Evolutionary conservation across 92 coral and sea anemone genomes (phyloP), one percentile per base, ranked within the genome.

Genomic region (Palythoa grandis): DNA sequence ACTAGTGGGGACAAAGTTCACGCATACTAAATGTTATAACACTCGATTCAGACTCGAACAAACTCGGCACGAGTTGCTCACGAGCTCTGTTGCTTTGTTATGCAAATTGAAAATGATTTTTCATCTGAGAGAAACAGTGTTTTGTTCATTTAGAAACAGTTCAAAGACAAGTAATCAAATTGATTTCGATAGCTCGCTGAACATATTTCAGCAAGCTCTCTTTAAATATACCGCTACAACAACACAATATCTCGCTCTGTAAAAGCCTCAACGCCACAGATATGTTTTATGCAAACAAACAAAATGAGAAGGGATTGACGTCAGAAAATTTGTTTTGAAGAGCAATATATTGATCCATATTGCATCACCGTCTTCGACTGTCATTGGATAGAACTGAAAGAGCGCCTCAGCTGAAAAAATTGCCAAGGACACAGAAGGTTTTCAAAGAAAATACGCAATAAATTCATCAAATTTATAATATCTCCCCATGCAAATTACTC

Each of bases 331-430:
- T 80, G 85, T 80, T 80, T 80, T 69, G 38, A 69, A 69, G 43
- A 23, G 8, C 25, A 63, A 63, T 24, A 78, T 50, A 7, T 47
- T 22, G 61, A 61, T 37, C 15, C 23, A 9, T 80, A 48, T 80
- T 80, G 85, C 85, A 80, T 80, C 85, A 80, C 74, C 56, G n/a
- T 6, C 3, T 80, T 43, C n/a, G 66, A 65, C 58, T 80, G 73
- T 80, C 85, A 80, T 80, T 80, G 85, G 74, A 24, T 1, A 56
- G 69, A 65, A 58, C 38, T 60, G 13, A n/a, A 78, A 78, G 52
- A 47, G 63, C 70, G 73, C 75, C 47, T 48, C 47, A 23, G 50
- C 80, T 3, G 38, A 68, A 76, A 79, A 78, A 80, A 63, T 65
- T 22, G 23, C 14, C 39, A 16, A 24, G 72, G 66, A 61, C 54